A percentile compares a stretch with the other conserved stretches of the same genome.
Conservation (phyloP, 2,888 invertebrate species). For the Andrena fulva region DNA sequence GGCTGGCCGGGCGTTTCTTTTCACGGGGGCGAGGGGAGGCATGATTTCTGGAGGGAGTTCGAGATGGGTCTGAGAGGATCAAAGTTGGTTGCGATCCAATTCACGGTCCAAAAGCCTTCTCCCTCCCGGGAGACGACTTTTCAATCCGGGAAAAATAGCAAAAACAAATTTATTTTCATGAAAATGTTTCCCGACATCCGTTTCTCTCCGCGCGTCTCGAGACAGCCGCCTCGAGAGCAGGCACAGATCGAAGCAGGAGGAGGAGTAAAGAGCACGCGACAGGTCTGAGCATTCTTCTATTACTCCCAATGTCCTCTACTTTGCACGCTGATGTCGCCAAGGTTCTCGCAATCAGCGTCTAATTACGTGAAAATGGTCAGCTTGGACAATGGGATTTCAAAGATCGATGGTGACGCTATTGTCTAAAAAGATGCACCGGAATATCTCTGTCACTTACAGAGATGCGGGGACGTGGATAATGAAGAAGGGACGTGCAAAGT, state of each 20-base stretch:
- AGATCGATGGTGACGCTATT: constrained; percentile 21
- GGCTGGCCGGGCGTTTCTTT: constrained; percentile 62
- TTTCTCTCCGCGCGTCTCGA: constrained; percentile 10
- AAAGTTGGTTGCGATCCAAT: constrained; percentile 73
- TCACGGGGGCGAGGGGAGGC: constrained; percentile 41
- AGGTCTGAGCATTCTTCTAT: constrained; percentile 35
- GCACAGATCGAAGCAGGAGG: constrained; percentile 4
- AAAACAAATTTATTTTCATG: constrained; percentile 74
- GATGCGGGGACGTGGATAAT: too few relatives aligned
- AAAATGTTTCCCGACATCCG: constrained; percentile 62
- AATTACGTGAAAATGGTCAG: constrained; percentile 53
- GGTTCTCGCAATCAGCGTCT: constrained; percentile 35
- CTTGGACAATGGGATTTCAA: constrained; percentile 31
- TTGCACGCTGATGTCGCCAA: constrained; percentile 17
- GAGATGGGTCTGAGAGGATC: constrained; percentile 61
- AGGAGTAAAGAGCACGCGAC: constrained; percentile 14
- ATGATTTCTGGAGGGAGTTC: constrained; percentile 63
- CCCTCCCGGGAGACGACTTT: constrained; percentile 46
- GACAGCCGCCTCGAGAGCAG: neutral
- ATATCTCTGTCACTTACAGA: too few relatives aligned
- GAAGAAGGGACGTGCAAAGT: too few relatives aligned
- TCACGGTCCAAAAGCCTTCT: constrained; percentile 67
- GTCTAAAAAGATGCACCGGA: constrained; percentile 8
- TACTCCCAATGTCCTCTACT: constrained; percentile 30
- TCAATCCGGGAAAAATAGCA: constrained; percentile 65